Base-by-base conservation (phyloP, 2,797 vertebrate species). In the Galago senegalensis region DNA sequence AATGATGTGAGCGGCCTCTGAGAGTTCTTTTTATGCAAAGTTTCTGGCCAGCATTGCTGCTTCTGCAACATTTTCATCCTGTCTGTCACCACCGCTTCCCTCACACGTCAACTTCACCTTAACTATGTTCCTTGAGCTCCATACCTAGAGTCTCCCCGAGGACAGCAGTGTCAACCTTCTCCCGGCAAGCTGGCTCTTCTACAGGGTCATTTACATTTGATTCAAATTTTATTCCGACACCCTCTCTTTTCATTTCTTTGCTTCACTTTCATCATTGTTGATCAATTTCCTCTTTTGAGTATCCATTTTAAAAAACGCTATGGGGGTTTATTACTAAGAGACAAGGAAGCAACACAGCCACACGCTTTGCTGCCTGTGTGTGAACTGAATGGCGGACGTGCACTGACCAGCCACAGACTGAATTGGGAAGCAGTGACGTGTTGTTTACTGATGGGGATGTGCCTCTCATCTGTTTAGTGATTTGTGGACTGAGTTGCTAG, bases 201-300 rank as follows among this genome's bases (percentile, higher is more conserved):
- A 12, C 34, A 75, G 80, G 27, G 60, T 87, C 10, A 34, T 76
- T 94, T 18, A 61, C 5, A 7, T 21, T 29, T 21, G 14, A 61
- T 60, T 91, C 17, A 29, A 69, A 58, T 70, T 67, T 61, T 37
- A 93, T 76, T 76, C 53, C 8, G 13, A 31, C 31, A 29, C 65
- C 37, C 67, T 17, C 34, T 40, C 14, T 58, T 92, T 77, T 80
- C 23, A 75, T 83, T 94, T 95, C 25, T 93, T 81, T 72, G 29
- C 56, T 73, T 9, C 14, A 70, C 31, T 94, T 83, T 37, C 29
- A 46, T 79, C 53, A 86, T 21, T 58, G 8, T 49, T 73, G 49
- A 29, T 7, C 20, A 29, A 25, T 90, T 90, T 37, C 49, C 23
- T 92, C 40, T 87, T 72, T 79, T 4, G 27, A 46, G n/a, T 4